Evolutionary conservation across 2,113 vertebrate species (phyloP).

Genomic region (pig (Sus scrofa)): T2T-Sscrofa CM000820.6:128125501-128126000

Average conservation of each 20-base stretch:
- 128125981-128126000: not conserved
- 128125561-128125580: not conserved
- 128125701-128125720: not conserved
- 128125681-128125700: not conserved
- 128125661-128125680: not conserved
- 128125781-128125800: not conserved
- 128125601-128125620: constrained; percentile 50
- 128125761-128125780: not conserved
- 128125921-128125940: not conserved
- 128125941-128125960: not conserved
- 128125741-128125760: constrained; percentile 9
- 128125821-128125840: not conserved
- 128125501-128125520: not conserved
- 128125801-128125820: not conserved
- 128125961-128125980: not conserved
- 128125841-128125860: not conserved
- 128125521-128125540: not conserved
- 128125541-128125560: not conserved
- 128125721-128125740: not conserved
- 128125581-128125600: not conserved
- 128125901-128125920: constrained; percentile 36
- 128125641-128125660: constrained; percentile 55
- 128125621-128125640: not conserved
- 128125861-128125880: not conserved
- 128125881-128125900: not conserved